A percentile compares a stretch with the other conserved stretches of the same genome.
Evolutionary conservation across 2,888 invertebrate genomes (phyloP).

Genomic region (Leucania comma): DNA sequence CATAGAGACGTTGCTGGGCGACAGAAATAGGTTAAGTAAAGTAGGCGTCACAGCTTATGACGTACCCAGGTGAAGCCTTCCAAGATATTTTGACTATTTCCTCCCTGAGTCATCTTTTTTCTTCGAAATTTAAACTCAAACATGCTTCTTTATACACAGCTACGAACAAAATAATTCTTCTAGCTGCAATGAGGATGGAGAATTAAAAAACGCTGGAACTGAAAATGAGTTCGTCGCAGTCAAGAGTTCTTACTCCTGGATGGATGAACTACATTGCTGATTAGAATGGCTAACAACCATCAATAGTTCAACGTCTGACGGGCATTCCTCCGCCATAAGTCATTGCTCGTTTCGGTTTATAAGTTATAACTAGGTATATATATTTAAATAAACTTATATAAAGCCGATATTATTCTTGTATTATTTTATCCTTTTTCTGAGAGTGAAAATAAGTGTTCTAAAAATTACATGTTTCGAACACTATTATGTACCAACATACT

Average conservation of each 20-base stretch:
- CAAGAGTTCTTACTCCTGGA: constrained; percentile 88
- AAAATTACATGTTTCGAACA: no score
- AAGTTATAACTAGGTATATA: constrained; percentile 32
- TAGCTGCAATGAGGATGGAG: constrained; percentile 86
- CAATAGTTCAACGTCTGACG: constrained; percentile 66
- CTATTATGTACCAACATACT: not conserved
- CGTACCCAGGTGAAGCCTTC: no score
- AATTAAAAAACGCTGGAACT: constrained; percentile 86
- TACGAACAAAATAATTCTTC: constrained; percentile 89
- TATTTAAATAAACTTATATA: constrained; percentile 21
- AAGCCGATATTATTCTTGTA: no score
- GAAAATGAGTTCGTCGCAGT: constrained; percentile 89
- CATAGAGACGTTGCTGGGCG: not conserved
- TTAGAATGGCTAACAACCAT: constrained; percentile 90
- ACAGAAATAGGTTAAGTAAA: not conserved
- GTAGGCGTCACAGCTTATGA: no score
- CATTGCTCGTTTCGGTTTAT: constrained; percentile 76
- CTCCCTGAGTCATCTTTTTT: no score
- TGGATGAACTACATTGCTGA: constrained; percentile 89
- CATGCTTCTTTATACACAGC: constrained; percentile 68
- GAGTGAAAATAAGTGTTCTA: no score
- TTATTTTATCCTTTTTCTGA: no score
- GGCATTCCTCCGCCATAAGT: constrained; percentile 75
- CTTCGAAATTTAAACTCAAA: not conserved
- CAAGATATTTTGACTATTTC: no score